A percentile compares a stretch with the other conserved stretches of the same genome.
Evolutionary conservation across 2,888 invertebrate species (phyloP).

Genomic region (Zygaena filipendulae): DNA sequence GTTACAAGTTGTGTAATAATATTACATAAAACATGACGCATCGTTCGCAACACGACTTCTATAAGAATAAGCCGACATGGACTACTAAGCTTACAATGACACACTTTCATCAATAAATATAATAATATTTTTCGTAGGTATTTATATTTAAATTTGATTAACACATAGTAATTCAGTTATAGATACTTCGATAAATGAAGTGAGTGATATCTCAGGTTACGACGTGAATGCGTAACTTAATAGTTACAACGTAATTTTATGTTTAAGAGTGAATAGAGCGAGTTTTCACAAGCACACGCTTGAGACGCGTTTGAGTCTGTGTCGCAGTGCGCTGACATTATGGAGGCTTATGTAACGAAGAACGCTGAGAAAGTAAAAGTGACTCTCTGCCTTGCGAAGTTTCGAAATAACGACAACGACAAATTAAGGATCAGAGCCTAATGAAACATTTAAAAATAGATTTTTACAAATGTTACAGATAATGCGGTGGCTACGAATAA

Average conservation of each 20-base stretch:
- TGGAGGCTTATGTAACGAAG: conserved; percentile 49
- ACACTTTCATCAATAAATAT: too few relatives aligned
- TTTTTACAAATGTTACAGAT: conserved; percentile 31
- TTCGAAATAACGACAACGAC: conserved; percentile 45
- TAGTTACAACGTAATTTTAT: too few relatives aligned
- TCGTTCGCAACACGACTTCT: conserved; percentile 33
- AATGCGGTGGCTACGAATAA: conserved; percentile 54
- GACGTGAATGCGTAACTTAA: too few relatives aligned
- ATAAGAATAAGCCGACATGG: too few relatives aligned
- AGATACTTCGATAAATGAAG: too few relatives aligned
- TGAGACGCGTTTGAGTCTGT: conserved; percentile 27
- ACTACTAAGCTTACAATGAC: too few relatives aligned
- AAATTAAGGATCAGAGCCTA: conserved; percentile 35
- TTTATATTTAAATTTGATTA: too few relatives aligned
- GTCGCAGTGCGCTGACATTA: conserved; percentile 42
- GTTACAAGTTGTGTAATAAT: too few relatives aligned
- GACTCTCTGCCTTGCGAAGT: conserved; percentile 45
- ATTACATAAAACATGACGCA: conserved; percentile 51
- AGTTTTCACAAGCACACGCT: conserved; percentile 46
- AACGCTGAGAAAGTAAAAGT: conserved; percentile 64
- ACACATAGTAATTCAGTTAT: too few relatives aligned
- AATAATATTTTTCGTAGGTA: too few relatives aligned
- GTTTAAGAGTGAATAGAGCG: too few relatives aligned
- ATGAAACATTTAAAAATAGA: conserved; percentile 13
- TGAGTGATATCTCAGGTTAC: too few relatives aligned